A percentile compares a stretch with the other conserved stretches of the same genome.
Conservation (phyloP, 2,113 vertebrate species). For the Bolborhynchus lineola region DNA sequence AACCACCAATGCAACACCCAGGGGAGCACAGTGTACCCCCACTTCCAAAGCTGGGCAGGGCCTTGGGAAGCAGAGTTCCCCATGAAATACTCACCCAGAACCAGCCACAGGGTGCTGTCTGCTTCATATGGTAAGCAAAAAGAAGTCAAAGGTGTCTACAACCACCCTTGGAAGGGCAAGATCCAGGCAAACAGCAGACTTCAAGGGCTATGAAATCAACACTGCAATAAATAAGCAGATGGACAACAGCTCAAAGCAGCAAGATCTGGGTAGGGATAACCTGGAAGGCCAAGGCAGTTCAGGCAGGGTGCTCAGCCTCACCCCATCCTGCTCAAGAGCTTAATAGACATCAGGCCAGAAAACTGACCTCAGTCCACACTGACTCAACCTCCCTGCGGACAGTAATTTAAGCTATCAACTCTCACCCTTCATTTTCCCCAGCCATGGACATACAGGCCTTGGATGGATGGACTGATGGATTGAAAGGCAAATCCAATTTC, state of each 20-base stretch:
- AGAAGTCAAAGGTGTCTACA: neutral
- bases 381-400: neutral
- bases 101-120: neutral
- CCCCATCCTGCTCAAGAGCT: neutral
- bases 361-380: neutral
- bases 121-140: neutral
- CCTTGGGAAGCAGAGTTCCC: neutral
- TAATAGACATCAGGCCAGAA: neutral
- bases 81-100: fast-evolving
- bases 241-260: neutral
- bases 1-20: neutral
- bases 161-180: neutral
- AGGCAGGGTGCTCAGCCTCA: neutral
- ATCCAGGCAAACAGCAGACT: neutral
- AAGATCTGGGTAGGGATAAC: neutral
- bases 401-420: neutral
- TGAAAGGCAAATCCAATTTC: neutral
- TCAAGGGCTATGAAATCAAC: neutral
- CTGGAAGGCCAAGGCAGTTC: neutral
- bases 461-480: neutral
- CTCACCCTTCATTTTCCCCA: fast-evolving
- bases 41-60: neutral
- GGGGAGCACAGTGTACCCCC: neutral
- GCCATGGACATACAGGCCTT: neutral
- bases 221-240: fast-evolving